A percentile compares a stretch with the other conserved stretches of the same genome.
Conservation (phyloP, 2,113 vertebrate genomes). For the Stictonetta naevosa region DNA sequence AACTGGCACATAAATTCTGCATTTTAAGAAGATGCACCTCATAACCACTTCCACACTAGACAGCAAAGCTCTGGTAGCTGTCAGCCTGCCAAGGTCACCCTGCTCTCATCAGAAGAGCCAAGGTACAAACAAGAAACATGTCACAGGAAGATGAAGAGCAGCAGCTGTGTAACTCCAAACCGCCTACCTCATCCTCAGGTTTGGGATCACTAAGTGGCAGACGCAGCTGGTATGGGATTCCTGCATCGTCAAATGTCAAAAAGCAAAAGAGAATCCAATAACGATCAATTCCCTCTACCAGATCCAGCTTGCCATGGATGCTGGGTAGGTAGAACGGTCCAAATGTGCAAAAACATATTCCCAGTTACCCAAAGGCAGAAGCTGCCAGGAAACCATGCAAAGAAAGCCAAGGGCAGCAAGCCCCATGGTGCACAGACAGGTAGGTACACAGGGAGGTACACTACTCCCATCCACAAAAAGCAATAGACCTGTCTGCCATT, state of each 20-base stretch:
- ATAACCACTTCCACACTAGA: not conserved
- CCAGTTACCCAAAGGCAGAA: not conserved
- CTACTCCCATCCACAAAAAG: not conserved
- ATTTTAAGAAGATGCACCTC: not conserved
- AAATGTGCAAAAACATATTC: not conserved
- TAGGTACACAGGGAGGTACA: not conserved
- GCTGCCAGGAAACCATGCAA: not conserved
- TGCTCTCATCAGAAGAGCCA: not conserved
- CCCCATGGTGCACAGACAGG: accelerated
- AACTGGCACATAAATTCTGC: not conserved
- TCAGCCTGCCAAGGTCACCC: conserved; percentile 20
- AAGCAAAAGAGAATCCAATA: not conserved
- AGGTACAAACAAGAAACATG: not conserved
- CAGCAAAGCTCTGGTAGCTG: not conserved
- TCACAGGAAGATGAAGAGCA: conserved; percentile 34
- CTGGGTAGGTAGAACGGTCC: not conserved
- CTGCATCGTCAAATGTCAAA: not conserved
- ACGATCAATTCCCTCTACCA: not conserved
- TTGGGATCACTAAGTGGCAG: not conserved
- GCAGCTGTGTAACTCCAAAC: conserved; percentile 43
- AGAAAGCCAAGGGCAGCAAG: not conserved
- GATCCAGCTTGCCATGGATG: not conserved
- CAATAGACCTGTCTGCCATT: not conserved
- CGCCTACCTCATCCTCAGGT: not conserved
- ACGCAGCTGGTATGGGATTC: not conserved